phyloP scores from a whole-genome alignment of 2,113 vertebrate genomes.

The Saimiri boliviensis region DNA sequence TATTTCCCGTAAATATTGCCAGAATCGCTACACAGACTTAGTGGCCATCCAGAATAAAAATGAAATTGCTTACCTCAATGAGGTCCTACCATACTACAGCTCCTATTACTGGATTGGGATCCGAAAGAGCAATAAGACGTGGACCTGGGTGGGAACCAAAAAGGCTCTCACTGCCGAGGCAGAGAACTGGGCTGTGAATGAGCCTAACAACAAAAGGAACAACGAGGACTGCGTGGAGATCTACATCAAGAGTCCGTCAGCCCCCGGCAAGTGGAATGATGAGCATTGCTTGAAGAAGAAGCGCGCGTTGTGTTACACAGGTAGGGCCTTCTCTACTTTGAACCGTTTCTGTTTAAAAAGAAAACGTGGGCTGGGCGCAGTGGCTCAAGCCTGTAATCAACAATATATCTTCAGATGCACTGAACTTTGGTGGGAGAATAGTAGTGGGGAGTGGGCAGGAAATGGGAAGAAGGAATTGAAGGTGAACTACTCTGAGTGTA shows the following conservation, averaged over 20 bases:
- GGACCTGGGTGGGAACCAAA: constrained; percentile 96
- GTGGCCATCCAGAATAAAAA: constrained; percentile 96
- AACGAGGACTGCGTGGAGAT: constrained; percentile 97
- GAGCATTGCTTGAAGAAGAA: constrained; percentile 88
- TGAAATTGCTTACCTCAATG: constrained; percentile 90
- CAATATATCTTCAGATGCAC: neutral
- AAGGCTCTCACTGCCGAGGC: constrained; percentile 87
- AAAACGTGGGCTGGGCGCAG: no score
- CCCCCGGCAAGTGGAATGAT: constrained; percentile 93
- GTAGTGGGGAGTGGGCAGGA: neutral
- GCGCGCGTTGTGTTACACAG: constrained; percentile 91
- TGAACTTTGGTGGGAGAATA: neutral
- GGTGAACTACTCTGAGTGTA: neutral
- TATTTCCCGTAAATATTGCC: constrained; percentile 87
- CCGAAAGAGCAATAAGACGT: constrained; percentile 85
- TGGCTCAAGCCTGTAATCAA: no score
- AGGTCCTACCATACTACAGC: constrained; percentile 69
- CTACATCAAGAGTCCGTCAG: constrained; percentile 84
- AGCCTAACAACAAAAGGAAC: constrained; percentile 91
- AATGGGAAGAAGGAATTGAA: neutral
- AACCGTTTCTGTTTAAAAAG: neutral
- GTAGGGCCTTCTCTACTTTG: constrained; percentile 73
- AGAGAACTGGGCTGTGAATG: constrained; percentile 90
- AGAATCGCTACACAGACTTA: constrained; percentile 88
- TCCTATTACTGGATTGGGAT: constrained; percentile 97